phyloP scores from a whole-genome alignment of 2,888 invertebrate genomes.

The Smittia sp. region DNA sequence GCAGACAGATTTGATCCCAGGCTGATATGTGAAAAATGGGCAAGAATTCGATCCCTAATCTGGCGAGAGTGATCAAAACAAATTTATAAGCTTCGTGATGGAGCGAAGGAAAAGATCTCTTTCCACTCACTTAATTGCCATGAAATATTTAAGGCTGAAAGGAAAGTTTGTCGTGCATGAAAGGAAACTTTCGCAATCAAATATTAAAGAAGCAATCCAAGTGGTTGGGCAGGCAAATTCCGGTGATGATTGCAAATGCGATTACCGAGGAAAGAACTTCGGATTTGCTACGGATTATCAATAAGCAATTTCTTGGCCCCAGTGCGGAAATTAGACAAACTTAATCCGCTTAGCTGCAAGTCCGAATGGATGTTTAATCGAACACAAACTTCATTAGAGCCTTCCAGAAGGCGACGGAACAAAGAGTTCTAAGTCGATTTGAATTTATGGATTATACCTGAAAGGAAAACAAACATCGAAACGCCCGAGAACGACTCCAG shows the following conservation, averaged over 20 bases:
- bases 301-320: neutral
- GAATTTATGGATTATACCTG: conserved; percentile 40
- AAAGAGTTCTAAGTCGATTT: conserved; percentile 16
- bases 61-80: conserved; percentile 32
- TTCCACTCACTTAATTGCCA: conserved; percentile 28
- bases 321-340: conserved; percentile 27
- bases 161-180: conserved; percentile 29
- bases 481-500: neutral
- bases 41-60: conserved; percentile 27
- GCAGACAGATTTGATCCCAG: conserved; percentile 25
- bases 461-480: conserved; percentile 39
- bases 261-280: neutral
- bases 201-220: neutral
- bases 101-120: conserved; percentile 15
- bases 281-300: conserved; percentile 14
- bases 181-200: neutral
- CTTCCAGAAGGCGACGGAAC: neutral
- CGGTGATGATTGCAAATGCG: neutral
- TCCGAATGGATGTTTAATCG: neutral
- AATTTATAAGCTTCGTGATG: conserved; percentile 15
- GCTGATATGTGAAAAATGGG: conserved; percentile 31
- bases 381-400: neutral
- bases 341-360: conserved; percentile 24
- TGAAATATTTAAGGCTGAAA: conserved; percentile 32
- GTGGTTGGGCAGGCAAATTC: neutral